phyloP scores from a whole-genome alignment of 2,888 invertebrate genomes.

The Hirudinaria manillensis region DNA sequence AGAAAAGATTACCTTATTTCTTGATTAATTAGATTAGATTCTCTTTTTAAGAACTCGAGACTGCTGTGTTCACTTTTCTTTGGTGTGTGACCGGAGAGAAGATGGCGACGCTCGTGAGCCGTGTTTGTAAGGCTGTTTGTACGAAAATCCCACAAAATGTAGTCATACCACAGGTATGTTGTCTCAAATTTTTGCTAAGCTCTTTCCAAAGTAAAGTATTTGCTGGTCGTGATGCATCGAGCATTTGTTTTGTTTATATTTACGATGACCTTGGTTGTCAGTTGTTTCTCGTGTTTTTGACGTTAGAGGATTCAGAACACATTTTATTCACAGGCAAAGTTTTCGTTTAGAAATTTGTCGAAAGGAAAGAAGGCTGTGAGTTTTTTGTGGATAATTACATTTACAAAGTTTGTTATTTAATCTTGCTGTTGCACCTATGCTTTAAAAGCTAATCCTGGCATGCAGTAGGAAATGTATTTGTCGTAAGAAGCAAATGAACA shows the following conservation, averaged over 20 bases:
- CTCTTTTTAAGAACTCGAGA: too few species aligned
- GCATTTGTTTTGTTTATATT: slow-evolving; percentile 3
- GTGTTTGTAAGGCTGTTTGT: slow-evolving; percentile 30
- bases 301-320: not conserved
- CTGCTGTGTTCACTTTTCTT: not conserved
- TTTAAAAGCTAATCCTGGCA: not conserved
- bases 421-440: not conserved
- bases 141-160: slow-evolving; percentile 28
- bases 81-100: slow-evolving; percentile 27
- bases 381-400: slow-evolving; percentile 29
- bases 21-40: too few species aligned
- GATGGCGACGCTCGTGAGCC: slow-evolving; percentile 33
- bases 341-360: slow-evolving; percentile 40
- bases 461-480: not conserved
- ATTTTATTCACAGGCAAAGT: slow-evolving; percentile 33
- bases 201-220: not conserved
- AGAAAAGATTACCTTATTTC: too few species aligned
- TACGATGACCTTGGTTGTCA: slow-evolving; percentile 30
- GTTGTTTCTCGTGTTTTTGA: slow-evolving; percentile 3
- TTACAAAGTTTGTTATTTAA: not conserved
- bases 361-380: slow-evolving; percentile 47
- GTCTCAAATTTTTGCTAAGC: not conserved
- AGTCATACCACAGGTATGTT: slow-evolving; percentile 28
- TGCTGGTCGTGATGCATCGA: not conserved
- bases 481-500: not conserved